Conservation (phyloP, 2,113 vertebrate genomes). For the Lasiurus borealis region DNA sequence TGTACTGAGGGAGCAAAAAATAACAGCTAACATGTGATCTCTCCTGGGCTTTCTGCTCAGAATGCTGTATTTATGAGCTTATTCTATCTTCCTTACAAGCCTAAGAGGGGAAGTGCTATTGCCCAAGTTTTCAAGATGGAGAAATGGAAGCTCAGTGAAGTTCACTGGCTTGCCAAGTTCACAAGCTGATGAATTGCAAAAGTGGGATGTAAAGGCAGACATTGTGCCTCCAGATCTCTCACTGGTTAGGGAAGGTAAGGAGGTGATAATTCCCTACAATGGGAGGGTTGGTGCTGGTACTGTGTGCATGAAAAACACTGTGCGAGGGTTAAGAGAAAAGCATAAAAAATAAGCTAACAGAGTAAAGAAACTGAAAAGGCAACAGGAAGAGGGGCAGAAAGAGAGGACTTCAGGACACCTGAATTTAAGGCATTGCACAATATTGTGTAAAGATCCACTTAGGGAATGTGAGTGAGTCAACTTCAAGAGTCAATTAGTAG, state of each 20-base stretch:
- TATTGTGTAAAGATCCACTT: neutral
- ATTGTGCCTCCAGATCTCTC: neutral
- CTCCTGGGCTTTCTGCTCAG: neutral
- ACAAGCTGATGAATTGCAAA: neutral
- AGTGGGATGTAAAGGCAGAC: neutral
- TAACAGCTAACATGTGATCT: neutral
- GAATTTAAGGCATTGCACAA: neutral
- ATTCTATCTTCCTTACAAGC: neutral
- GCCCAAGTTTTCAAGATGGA: neutral
- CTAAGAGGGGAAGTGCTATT: neutral
- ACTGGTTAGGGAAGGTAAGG: neutral
- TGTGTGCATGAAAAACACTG: neutral
- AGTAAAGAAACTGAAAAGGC: neutral
- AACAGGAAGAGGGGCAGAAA: too few relatives aligned
- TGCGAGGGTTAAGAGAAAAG: neutral
- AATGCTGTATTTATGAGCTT: neutral
- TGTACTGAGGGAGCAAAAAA: neutral
- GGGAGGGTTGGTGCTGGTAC: too few relatives aligned
- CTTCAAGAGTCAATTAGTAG: neutral
- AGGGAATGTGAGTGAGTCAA: neutral
- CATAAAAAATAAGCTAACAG: neutral
- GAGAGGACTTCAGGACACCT: neutral
- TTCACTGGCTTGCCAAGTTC: neutral
- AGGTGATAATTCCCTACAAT: neutral
- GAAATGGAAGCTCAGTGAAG: neutral